Base-by-base conservation (phyloP, 2,797 vertebrate genomes). In the Megaceryle alcyon region DNA sequence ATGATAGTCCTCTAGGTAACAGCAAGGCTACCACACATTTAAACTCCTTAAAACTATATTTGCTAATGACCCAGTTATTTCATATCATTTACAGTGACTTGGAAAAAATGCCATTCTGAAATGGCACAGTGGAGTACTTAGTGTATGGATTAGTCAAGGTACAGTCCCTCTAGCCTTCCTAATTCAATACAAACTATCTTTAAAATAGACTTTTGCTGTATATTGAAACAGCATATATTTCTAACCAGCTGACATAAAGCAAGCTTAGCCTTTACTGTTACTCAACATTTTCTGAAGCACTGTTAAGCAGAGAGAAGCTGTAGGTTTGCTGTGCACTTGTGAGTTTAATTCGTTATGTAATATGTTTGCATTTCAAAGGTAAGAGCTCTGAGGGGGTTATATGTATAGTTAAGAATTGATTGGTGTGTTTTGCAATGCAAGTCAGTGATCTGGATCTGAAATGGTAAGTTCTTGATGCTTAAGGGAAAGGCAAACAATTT, bases 331-430 rank as follows among this genome's bases (percentile, higher is more conserved):
- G 85, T 70, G 95, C 82, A 33, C 65, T 94, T 70, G 25, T 7
- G 82, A 70, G 85, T 91, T 91, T 88, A 86, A 86, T 91, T 73
- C 0, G 0, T 94, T 96, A 80, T 70, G 82, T 92, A 87, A 96
- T n/a, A 18, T 21, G 79, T 93, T 93, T 90, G 80, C 75, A 48
- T 96, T 91, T 95, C 88, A 57, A 70, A 82, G 70, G 85, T 81
- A 29, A 37, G 46, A 65, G 84, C 66, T 85, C 41, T 28, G 79
- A 83, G 72, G 23, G 43, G 31, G 14, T 80, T 70, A 8, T 46
- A 13, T 39, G 8, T 35, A 7, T 20, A 31, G 86, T 60, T 76
- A 59, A 72, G 91, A 80, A 94, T 56, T 85, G 53, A 39, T 76
- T 60, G 25, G 65, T 70, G 22, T 48, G 17, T 70, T 90, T 69